Conservation (phyloP, 2,888 invertebrate genomes). For the Pyrrhia umbra region DNA sequence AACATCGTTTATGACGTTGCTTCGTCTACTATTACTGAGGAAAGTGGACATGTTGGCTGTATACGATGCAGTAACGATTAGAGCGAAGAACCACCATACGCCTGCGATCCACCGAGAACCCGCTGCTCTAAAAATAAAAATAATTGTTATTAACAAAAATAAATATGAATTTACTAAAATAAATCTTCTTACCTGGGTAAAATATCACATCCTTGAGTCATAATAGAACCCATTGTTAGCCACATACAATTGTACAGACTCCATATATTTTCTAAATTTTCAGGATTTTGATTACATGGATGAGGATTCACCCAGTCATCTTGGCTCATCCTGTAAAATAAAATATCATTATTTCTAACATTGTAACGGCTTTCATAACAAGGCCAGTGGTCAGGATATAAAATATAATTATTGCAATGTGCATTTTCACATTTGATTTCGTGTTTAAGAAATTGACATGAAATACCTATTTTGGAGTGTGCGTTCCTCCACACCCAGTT, state of each 20-base stretch:
- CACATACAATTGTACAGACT: conserved; percentile 96
- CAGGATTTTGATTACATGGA: conserved; percentile 95
- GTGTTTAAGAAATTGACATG: no score
- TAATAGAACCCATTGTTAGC: conserved; percentile 97
- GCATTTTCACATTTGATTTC: no score
- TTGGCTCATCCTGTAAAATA: conserved; percentile 93
- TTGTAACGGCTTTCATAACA: no score
- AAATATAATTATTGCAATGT: no score
- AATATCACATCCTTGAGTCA: conserved; percentile 98
- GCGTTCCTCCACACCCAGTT: no score
- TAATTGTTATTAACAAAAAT: neutral
- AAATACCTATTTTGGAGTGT: no score
- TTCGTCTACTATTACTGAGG: conserved; percentile 94
- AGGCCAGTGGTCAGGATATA: no score
- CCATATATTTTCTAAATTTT: conserved; percentile 97
- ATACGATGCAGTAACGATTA: conserved; percentile 96
- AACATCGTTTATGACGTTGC: conserved; percentile 94
- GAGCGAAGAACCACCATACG: conserved; percentile 98
- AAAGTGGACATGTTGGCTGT: conserved; percentile 95
- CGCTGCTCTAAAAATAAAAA: conserved; percentile 92
- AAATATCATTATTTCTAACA: neutral
- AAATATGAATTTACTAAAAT: conserved; percentile 17
- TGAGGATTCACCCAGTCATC: conserved; percentile 98
- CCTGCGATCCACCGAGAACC: conserved; percentile 97
- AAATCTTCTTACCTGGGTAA: conserved; percentile 93